Evolutionary conservation across 2,113 vertebrate species (phyloP), one percentile per base, ranked within the genome.

Genomic region (Podarcis raffonei): DNA sequence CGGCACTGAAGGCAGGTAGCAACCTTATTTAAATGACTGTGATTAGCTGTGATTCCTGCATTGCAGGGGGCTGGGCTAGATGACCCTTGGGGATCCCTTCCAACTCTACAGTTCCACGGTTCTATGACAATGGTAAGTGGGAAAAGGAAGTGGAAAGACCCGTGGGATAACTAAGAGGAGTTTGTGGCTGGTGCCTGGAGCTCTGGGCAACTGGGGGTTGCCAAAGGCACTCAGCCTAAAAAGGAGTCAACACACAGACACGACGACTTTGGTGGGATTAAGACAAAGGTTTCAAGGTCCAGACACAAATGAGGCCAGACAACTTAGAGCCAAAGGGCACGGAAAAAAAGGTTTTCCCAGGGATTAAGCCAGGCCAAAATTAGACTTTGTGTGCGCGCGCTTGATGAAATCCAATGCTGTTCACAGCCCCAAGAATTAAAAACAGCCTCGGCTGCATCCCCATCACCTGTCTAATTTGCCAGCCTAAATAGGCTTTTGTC

Each of bases 361-460:
- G 79, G 80, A 83, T 81, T 90, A 86, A 82, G 13, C 72, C 35
- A 3, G 15, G 12, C 42, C 85, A 71, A 20, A 57, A 87, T 72
- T 87, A 72, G 89, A 68, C 18, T 8, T 12, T n/a, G 4, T 57
- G 57, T 81, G 1, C 1, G n/a, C 2, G 18, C 6, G 7, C 12
- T 23, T 53, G 62, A 42, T 62, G 12, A 32, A 1, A 27, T 86
- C 37, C 39, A 23, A 18, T 1, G 48, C 68, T 35, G 32, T 72
- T 13, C 77, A 13, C 32, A 30, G 9, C 16, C 37, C 30, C 62
- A 18, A 13, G 0, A 72, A 27, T 1, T 7, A 53, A n/a, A 75
- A 16, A 35, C 1, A 12, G 7, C 65, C 30, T 22, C 42, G 3
- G 35, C 62, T 69, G n/a, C 42, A 39, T 4, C 75, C 23, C 81